Evolutionary conservation across 2,888 invertebrate genomes (phyloP).

Genomic region (Amorpha juglandis): DNA sequence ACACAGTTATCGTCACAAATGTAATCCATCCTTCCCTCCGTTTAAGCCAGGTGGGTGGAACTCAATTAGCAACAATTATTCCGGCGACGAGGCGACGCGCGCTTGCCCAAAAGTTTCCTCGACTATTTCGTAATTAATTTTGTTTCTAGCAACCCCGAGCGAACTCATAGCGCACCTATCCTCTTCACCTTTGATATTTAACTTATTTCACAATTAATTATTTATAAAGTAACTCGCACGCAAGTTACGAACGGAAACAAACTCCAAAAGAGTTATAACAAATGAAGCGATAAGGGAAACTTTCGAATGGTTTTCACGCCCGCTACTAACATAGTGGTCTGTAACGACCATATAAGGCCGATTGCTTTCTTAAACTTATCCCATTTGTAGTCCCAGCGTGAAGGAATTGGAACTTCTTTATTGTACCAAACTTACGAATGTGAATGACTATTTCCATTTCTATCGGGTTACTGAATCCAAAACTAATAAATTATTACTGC

Average conservation of each 20-base stretch:
- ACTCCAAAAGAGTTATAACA: conserved; percentile 65
- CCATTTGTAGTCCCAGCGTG: conserved; percentile 76
- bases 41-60: conserved; percentile 66
- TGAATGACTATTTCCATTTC: conserved; percentile 76
- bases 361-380: conserved; percentile 83
- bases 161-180: conserved; percentile 47
- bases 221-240: conserved; percentile 47
- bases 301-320: conserved; percentile 77
- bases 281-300: conserved; percentile 73
- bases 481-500: conserved; percentile 65
- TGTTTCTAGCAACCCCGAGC: conserved; percentile 64
- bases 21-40: conserved; percentile 52
- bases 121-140: conserved; percentile 80
- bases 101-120: conserved; percentile 70
- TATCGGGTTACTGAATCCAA: conserved; percentile 64
- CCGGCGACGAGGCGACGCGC: conserved; percentile 65
- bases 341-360: conserved; percentile 82
- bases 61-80: conserved; percentile 81
- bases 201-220: conserved; percentile 53
- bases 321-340: conserved; percentile 70
- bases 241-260: conserved; percentile 47
- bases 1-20: conserved; percentile 44
- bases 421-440: conserved; percentile 75
- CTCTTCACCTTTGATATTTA: conserved; percentile 42
- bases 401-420: conserved; percentile 79